Percentiles rank a stretch among this genome's conserved stretches.
phyloP scores from a whole-genome alignment of 2,113 vertebrate species.

The Eulemur macaco region DNA sequence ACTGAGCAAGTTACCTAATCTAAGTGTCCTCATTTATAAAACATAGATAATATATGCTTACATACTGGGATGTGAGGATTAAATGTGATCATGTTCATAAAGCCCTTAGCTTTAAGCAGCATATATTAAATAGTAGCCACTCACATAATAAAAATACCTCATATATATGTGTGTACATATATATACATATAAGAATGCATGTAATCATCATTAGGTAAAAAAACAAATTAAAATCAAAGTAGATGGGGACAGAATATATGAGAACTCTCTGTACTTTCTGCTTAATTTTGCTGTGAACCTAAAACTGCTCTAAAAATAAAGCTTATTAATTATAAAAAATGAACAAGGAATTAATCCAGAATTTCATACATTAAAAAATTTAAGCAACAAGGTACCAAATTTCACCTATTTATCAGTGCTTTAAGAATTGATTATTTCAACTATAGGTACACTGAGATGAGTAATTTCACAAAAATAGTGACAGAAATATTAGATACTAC shows the following conservation, averaged over 20 bases:
- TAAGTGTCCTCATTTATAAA: not conserved
- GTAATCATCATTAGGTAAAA: not conserved
- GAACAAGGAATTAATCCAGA: not conserved
- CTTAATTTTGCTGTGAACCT: not conserved
- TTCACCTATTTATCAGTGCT: not conserved
- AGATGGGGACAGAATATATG: not conserved
- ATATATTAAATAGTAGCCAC: not conserved
- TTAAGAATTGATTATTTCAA: not conserved
- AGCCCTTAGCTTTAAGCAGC: not conserved
- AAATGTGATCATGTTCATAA: not conserved
- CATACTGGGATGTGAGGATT: not conserved
- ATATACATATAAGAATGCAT: not conserved
- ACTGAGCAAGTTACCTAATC: not conserved
- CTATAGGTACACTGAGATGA: not conserved
- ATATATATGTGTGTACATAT: not conserved
- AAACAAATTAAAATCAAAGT: not conserved
- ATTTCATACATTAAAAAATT: not conserved
- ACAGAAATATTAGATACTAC: not conserved
- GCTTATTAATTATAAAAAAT: not conserved
- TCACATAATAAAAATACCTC: not conserved
- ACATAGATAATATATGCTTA: not conserved
- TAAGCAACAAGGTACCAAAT: not conserved
- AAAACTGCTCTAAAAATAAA: not conserved
- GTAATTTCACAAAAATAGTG: not conserved
- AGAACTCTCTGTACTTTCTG: not conserved